Conservation (phyloP, 2,797 vertebrate genomes). For the Fundulus diaphanus region DNA sequence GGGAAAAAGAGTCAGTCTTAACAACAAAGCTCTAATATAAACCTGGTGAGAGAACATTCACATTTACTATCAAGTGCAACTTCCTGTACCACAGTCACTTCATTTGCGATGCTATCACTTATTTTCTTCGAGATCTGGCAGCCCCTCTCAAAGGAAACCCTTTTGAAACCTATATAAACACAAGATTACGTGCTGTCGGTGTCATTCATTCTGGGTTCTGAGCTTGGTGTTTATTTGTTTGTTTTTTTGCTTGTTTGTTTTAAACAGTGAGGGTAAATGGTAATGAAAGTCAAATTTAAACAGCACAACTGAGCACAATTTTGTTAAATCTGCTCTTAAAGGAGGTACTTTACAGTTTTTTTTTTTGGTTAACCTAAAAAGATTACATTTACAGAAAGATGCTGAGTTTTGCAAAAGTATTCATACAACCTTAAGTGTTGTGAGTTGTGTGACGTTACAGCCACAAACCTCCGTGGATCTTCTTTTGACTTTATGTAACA, state of each 20-base stretch:
- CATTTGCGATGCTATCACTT: neutral
- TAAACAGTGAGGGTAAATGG: neutral
- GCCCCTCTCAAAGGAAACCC: neutral
- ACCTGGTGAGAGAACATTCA: conserved; percentile 57
- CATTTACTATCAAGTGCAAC: too few species aligned
- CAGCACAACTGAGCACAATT: neutral
- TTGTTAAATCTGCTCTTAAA: neutral
- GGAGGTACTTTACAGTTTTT: too few species aligned
- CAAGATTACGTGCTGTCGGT: neutral
- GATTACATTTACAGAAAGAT: neutral
- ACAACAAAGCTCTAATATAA: conserved; percentile 63
- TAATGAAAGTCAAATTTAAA: too few species aligned
- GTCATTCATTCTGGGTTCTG: neutral
- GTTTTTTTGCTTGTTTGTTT: neutral
- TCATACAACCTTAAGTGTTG: neutral
- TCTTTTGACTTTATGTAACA: neutral
- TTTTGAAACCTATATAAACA: neutral
- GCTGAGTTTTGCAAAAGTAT: neutral
- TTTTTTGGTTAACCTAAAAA: too few species aligned
- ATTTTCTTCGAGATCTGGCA: neutral
- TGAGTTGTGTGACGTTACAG: neutral
- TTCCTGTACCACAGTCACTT: neutral
- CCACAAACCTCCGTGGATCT: neutral
- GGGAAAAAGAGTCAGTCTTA: conserved; percentile 93
- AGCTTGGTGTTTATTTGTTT: neutral